Conservation (phyloP, 2,797 vertebrate genomes). For the Cynopterus sphinx region DNA sequence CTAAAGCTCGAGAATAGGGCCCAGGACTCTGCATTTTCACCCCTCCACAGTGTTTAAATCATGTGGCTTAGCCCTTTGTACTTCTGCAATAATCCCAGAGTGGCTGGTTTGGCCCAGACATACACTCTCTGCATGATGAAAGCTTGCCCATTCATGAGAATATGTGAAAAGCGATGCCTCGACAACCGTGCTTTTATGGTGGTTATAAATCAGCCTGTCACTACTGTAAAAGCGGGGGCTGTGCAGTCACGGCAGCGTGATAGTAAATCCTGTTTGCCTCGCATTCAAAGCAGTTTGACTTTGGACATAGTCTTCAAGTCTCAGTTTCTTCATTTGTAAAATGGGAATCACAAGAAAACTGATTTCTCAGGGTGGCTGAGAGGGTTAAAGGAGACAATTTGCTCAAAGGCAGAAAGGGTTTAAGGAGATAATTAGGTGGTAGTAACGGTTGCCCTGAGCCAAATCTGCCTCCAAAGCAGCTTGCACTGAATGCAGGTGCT, state of each 20-base stretch:
- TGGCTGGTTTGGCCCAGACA: background rate
- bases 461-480: background rate
- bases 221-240: fast-evolving
- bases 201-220: fast-evolving
- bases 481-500: background rate
- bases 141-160: background rate
- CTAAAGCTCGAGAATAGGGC: background rate
- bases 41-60: too few relatives aligned
- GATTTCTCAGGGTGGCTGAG: background rate
- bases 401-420: background rate
- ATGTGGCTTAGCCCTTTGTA: too few relatives aligned
- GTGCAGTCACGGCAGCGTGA: fast-evolving
- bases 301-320: background rate
- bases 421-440: background rate
- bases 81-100: background rate
- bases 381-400: background rate
- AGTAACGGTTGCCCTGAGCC: background rate
- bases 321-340: background rate
- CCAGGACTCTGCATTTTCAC: background rate
- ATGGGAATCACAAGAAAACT: background rate
- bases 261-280: background rate
- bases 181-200: fast-evolving
- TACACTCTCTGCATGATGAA: fast-evolving
- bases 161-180: fast-evolving
- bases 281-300: background rate